Evolutionary conservation across 2,797 vertebrate species (phyloP).

Genomic region (Lepus townsendii): DNA sequence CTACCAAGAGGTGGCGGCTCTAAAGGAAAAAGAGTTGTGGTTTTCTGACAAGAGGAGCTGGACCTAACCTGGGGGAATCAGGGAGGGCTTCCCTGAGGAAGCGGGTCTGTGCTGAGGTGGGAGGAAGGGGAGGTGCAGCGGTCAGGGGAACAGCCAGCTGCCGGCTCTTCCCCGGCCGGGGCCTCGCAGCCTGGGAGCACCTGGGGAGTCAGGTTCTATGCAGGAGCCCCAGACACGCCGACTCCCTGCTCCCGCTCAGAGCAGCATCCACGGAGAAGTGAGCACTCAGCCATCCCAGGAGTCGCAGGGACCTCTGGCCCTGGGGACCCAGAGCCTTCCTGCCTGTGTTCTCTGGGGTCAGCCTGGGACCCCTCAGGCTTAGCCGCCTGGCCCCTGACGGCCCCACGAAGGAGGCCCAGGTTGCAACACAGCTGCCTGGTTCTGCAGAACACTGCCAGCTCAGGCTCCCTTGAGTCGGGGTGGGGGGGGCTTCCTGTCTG

Average conservation of each 20-base stretch:
- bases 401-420: rapidly evolving
- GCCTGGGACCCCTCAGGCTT: neutral
- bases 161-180: rapidly evolving
- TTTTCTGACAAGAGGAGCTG: slow-evolving; percentile 1
- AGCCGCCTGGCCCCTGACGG: neutral
- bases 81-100: neutral
- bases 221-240: neutral
- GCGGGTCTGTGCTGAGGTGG: neutral
- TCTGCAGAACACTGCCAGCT: neutral
- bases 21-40: neutral
- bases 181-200: neutral
- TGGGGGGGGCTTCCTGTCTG: neutral
- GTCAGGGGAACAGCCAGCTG: rapidly evolving
- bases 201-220: neutral
- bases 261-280: neutral
- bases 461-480: neutral
- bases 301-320: neutral
- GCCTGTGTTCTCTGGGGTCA: neutral
- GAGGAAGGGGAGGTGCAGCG: neutral
- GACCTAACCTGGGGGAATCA: neutral
- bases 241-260: neutral
- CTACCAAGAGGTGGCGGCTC: neutral
- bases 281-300: neutral
- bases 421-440: slow-evolving; percentile 53
- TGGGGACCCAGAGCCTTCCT: neutral